A percentile compares a stretch with the other conserved stretches of the same genome.
Evolutionary conservation across 2,888 invertebrate species (phyloP).

Genomic region (Drosophila rellima): DNA sequence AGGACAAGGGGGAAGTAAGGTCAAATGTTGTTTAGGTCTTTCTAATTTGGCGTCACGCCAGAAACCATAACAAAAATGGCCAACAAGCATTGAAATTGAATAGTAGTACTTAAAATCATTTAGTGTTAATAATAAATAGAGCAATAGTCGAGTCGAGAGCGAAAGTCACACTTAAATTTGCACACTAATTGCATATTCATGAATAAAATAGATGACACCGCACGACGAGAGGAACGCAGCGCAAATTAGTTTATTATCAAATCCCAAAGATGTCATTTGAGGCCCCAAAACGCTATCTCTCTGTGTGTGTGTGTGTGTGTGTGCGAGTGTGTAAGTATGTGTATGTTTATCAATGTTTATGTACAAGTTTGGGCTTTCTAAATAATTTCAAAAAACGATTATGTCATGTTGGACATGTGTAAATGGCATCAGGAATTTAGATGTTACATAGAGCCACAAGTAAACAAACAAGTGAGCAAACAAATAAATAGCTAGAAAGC

Average conservation of each 20-base stretch:
- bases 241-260: conserved; percentile 77
- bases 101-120: conserved; percentile 64
- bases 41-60: conserved; percentile 52
- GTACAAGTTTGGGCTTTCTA: conserved; percentile 52
- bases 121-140: conserved; percentile 77
- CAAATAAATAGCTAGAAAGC: conserved; percentile 6
- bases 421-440: conserved; percentile 66
- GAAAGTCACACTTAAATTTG: conserved; percentile 70
- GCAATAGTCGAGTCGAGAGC: conserved; percentile 43
- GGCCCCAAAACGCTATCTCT: conserved; percentile 46
- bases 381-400: conserved; percentile 73
- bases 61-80: conserved; percentile 7
- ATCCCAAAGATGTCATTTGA: conserved; percentile 77
- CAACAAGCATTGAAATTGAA: conserved; percentile 63
- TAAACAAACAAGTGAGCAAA: conserved; percentile 32
- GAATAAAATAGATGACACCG: conserved; percentile 68
- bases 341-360: conserved; percentile 56
- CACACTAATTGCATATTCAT: conserved; percentile 79
- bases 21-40: conserved; percentile 16
- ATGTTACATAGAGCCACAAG: conserved; percentile 39
- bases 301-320: conserved; percentile 16
- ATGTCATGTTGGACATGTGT: conserved; percentile 80
- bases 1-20: neutral
- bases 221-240: conserved; percentile 30
- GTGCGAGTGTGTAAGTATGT: conserved; percentile 14